phyloP scores from a whole-genome alignment of 2,888 invertebrate species.

The Sphinx pinastri region DNA sequence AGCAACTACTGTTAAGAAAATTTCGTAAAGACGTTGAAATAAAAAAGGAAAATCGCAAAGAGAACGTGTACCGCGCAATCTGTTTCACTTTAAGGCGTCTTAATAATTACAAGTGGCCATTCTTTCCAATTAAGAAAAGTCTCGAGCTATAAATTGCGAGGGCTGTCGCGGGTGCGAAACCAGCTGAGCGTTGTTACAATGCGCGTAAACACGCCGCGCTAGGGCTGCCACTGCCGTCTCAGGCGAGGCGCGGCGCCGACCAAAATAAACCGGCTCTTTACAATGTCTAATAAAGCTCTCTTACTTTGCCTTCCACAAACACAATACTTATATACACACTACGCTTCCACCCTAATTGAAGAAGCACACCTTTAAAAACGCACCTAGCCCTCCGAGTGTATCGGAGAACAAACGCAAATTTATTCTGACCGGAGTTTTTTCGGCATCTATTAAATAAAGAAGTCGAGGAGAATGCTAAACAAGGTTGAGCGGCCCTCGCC shows the following conservation, averaged over 20 bases:
- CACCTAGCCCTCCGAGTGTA: slow-evolving; percentile 64
- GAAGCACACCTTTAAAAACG: slow-evolving; percentile 69
- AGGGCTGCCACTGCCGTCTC: slow-evolving; percentile 62
- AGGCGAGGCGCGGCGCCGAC: slow-evolving; percentile 39
- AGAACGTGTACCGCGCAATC: slow-evolving; percentile 76
- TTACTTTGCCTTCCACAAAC: slow-evolving; percentile 63
- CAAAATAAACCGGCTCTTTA: slow-evolving; percentile 55
- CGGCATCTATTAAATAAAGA: slow-evolving; percentile 83
- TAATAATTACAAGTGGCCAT: slow-evolving; percentile 84
- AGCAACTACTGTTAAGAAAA: slow-evolving; percentile 6
- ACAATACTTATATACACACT: slow-evolving; percentile 68
- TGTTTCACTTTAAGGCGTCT: slow-evolving; percentile 83
- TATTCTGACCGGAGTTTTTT: slow-evolving; percentile 80
- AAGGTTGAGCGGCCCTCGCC: slow-evolving; percentile 82
- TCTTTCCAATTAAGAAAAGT: slow-evolving; percentile 84
- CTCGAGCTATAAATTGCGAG: slow-evolving; percentile 81
- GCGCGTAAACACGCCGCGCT: slow-evolving; percentile 72
- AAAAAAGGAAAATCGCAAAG: slow-evolving; percentile 61
- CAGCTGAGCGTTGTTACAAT: slow-evolving; percentile 63
- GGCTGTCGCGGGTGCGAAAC: slow-evolving; percentile 68
- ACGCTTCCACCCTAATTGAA: slow-evolving; percentile 73
- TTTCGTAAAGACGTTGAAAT: slow-evolving; percentile 47
- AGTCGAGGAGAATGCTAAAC: slow-evolving; percentile 83
- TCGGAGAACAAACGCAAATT: slow-evolving; percentile 79
- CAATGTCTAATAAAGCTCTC: slow-evolving; percentile 72